Evolutionary conservation across 2,113 vertebrate genomes (phyloP).

Genomic region (Ptychochromis oligacanthus): DNA sequence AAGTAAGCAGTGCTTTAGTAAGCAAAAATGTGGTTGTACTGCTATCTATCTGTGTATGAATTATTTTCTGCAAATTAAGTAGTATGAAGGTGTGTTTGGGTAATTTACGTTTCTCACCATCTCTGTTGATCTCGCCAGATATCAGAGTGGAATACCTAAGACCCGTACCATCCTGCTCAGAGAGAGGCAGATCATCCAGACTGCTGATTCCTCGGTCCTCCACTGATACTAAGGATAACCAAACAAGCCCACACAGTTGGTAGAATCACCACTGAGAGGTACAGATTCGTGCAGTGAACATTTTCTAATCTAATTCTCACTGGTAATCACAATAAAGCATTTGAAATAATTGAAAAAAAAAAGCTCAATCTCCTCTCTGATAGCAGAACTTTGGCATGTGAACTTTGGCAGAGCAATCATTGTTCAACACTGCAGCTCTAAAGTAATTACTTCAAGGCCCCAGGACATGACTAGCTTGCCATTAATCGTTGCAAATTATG

Average conservation of each 20-base stretch:
- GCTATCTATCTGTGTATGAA: neutral
- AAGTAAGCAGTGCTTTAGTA: neutral
- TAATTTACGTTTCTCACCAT: constrained; percentile 52
- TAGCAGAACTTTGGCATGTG: constrained; percentile 17
- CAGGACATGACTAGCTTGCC: constrained; percentile 1
- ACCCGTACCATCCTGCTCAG: constrained; percentile 68
- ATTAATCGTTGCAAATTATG: constrained; percentile 42
- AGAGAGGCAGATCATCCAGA: constrained; percentile 69
- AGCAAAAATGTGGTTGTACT: neutral
- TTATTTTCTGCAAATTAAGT: too few relatives aligned
- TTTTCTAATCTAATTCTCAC: neutral
- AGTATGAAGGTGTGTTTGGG: neutral
- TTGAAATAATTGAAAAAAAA: constrained; percentile 1
- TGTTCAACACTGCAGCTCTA: constrained; percentile 1
- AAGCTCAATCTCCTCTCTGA: constrained; percentile 3
- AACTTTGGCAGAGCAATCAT: constrained; percentile 38
- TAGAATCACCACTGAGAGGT: neutral
- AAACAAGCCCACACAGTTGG: neutral
- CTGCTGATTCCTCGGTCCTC: constrained; percentile 58
- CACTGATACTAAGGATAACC: constrained; percentile 50
- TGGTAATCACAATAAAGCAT: constrained; percentile 1
- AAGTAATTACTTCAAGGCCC: constrained; percentile 36
- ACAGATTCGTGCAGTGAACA: neutral
- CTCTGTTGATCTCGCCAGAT: constrained; percentile 69
- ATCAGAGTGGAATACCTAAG: constrained; percentile 68